These are phyloP conservation scores for Stenurella melanura DNA, from an alignment of 2,888 invertebrate species.

Conservation along the genomic window DNA sequence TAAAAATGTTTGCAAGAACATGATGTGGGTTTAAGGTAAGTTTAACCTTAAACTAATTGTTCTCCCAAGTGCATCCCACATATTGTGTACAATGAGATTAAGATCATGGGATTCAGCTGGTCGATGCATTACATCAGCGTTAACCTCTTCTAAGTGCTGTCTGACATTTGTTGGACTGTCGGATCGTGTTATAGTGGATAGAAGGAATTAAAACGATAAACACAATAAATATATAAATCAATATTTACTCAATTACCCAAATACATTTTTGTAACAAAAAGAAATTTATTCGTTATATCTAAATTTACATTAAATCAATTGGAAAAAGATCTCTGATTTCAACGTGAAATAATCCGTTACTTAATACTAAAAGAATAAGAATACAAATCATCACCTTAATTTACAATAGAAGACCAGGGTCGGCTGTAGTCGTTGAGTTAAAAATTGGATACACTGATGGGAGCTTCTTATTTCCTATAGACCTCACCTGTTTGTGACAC, in stretches of 20 bases:
- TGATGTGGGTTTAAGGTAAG: too few relatives aligned
- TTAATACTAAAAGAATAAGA: slow-evolving; percentile 26
- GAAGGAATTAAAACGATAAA: not conserved
- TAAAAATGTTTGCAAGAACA: too few relatives aligned
- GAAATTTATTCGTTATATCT: slow-evolving; percentile 18
- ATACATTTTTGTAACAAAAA: slow-evolving; percentile 19
- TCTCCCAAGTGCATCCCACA: too few relatives aligned
- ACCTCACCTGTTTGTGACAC: slow-evolving; percentile 65
- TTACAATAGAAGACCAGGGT: slow-evolving; percentile 27
- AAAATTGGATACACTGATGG: slow-evolving; percentile 23
- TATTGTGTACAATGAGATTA: too few relatives aligned
- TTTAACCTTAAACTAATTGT: too few relatives aligned
- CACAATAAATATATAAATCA: slow-evolving; percentile 42
- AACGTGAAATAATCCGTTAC: slow-evolving; percentile 17
- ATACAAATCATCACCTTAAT: slow-evolving; percentile 47
- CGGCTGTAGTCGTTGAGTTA: not conserved
- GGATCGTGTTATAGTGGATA: not conserved
- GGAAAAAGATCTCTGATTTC: slow-evolving; percentile 5
- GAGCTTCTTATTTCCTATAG: slow-evolving; percentile 45
- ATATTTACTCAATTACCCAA: slow-evolving; percentile 38
- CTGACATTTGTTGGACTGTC: too few relatives aligned
- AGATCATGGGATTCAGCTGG: too few relatives aligned
- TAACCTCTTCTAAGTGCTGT: too few relatives aligned
- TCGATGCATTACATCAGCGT: too few relatives aligned
- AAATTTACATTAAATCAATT: slow-evolving; percentile 26